Conservation (phyloP, 2,113 vertebrate species). For the Bujurquina vittata region DNA sequence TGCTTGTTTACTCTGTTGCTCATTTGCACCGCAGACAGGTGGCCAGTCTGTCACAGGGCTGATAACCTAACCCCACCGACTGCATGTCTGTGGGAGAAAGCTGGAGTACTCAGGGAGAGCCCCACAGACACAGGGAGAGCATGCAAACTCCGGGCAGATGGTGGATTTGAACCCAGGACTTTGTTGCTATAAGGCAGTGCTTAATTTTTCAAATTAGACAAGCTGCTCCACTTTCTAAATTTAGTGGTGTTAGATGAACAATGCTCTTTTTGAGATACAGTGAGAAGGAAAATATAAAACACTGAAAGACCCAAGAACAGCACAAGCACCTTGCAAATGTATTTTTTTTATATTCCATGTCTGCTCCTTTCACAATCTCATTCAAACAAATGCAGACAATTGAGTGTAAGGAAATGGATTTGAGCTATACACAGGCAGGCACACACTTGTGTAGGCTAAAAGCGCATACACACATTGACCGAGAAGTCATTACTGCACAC, state of each 20-base stretch:
- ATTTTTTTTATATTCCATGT: neutral
- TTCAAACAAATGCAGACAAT: neutral
- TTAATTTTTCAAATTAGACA: conserved; percentile 4
- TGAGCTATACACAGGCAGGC: neutral
- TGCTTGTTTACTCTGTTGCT: no score
- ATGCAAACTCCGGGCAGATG: no score
- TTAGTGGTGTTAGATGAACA: neutral
- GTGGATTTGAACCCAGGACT: no score
- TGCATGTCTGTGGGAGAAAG: no score
- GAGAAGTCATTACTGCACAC: conserved; percentile 29
- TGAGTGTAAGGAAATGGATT: conserved; percentile 7
- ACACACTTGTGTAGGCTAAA: conserved; percentile 4
- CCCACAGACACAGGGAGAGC: no score
- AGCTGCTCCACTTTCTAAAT: neutral
- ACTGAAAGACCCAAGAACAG: neutral
- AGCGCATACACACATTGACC: conserved; percentile 10
- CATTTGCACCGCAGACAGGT: no score
- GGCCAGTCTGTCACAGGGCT: no score
- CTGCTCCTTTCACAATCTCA: neutral
- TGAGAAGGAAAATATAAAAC: neutral
- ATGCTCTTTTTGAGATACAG: neutral
- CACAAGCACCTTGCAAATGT: neutral
- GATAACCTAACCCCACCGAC: no score
- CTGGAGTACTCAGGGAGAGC: no score
- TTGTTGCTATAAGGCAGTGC: no score